Evolutionary conservation across 2,797 vertebrate species (phyloP), one percentile per base, ranked within the genome.

Genomic region (Coregonus ussuriensis): DNA sequence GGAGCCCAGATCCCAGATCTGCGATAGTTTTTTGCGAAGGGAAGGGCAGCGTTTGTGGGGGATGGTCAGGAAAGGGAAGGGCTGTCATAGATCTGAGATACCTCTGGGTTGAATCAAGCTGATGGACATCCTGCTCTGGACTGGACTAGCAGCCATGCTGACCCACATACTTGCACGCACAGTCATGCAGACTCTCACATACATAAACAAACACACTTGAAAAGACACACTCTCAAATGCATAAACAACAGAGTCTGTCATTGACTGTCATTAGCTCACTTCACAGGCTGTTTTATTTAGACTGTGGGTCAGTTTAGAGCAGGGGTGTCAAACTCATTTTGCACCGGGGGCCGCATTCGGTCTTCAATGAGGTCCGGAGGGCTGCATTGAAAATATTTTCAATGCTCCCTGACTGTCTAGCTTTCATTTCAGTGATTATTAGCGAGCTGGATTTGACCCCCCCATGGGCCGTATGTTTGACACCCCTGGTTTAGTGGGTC

Each of bases 21-120:
- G 63, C 67, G 66, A 63, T 72, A 67, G 63, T 79, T 66, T 78
- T 80, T 81, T 77, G 37, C 35, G 21, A 18, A n/a, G 18, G 35
- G 41, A 47, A 0, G 67, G 67, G 33, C 16, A 15, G 15, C 15
- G 31, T 71, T 47, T 16, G 31, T 16, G 31, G 66, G 33, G 31
- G 66, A 18, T 33, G 66, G 33, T 35, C 33, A 67, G 33, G 2
- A 41, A 9, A n/a, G 3, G 51, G 54, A 47, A 51, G 69, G 51
- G 5, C 6, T 68, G 51, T 54, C 21, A 31, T 29, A 62, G 41
- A 31, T 37, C 16, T 54, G 69, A 52, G 72, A 68, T 72, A 51
- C 66, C 21, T 7, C 72, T 31, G 74, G 74, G 53, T 66, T 76
- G 21, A 68, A 65, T 59, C 63, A 76, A 51, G 11, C 37, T 52